These are phyloP conservation scores for Corticium candelabrum DNA, from an alignment of 37 sponge, comb jelly and placozoan genomes.

Conservation along the genomic window DNA sequence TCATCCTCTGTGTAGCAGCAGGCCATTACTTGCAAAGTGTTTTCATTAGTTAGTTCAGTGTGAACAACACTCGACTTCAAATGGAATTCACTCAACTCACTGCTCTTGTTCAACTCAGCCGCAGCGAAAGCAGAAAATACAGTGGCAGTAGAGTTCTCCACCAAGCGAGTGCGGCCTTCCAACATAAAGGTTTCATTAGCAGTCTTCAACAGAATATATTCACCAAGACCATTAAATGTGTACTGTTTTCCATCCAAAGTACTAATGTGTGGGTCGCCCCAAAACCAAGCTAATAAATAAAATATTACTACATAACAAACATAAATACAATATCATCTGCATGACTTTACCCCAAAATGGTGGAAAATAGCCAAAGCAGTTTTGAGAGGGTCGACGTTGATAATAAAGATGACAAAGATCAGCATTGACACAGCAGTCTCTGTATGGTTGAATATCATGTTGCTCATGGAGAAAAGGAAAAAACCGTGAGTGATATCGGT, in stretches of 20 bases:
- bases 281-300: constrained; percentile 23
- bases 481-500: not conserved
- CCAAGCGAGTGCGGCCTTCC: not conserved
- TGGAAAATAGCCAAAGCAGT: not conserved
- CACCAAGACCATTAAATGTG: constrained; percentile 76
- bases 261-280: constrained; percentile 68
- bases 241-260: constrained; percentile 49
- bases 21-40: not conserved
- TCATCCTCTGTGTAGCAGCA: not conserved
- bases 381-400: not conserved
- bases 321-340: no score
- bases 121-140: not conserved
- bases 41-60: not conserved
- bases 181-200: not conserved
- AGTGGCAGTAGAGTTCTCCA: not conserved
- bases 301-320: no score
- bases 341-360: no score
- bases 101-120: not conserved
- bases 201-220: constrained; percentile 22
- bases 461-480: not conserved
- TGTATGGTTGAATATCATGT: not conserved
- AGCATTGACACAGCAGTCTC: not conserved
- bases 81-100: not conserved
- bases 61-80: not conserved
- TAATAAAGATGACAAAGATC: not conserved